Conservation (phyloP, 2,888 invertebrate genomes). For the Perdita meconis region DNA sequence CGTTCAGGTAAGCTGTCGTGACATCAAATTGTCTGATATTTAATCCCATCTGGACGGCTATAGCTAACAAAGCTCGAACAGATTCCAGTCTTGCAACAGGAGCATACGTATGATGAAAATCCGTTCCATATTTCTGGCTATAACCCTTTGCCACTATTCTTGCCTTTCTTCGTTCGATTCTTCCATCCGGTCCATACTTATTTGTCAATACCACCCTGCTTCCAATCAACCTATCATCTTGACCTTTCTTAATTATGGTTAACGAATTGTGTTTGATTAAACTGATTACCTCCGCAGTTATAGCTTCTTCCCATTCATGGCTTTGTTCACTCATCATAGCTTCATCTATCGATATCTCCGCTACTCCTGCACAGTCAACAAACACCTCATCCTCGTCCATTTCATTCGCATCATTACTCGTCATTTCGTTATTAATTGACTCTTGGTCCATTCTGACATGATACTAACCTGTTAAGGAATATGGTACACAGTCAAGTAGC, state of each 20-base stretch:
- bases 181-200: constrained; percentile 29
- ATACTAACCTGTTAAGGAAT: neutral
- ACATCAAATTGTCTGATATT: constrained; percentile 20
- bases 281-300: constrained; percentile 24
- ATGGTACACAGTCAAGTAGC: too few relatives aligned
- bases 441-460: neutral
- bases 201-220: constrained; percentile 38
- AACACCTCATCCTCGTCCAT: neutral
- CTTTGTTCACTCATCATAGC: constrained; percentile 18
- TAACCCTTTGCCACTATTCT: constrained; percentile 35
- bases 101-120: constrained; percentile 39
- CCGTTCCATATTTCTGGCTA: constrained; percentile 23
- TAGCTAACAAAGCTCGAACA: neutral
- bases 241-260: constrained; percentile 1
- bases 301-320: constrained; percentile 26
- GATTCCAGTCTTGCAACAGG: constrained; percentile 33
- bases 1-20: constrained; percentile 17
- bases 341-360: constrained; percentile 23
- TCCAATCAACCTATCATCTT: constrained; percentile 17
- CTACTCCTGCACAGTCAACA: neutral
- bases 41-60: neutral
- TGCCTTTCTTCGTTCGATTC: constrained; percentile 29
- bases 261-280: constrained; percentile 36
- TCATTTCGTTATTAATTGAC: neutral
- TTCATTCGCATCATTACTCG: neutral